A percentile compares a stretch with the other conserved stretches of the same genome.
These are phyloP conservation scores for Brotula barbata DNA, from an alignment of 2,797 vertebrate species.

Conservation along the genomic window DNA sequence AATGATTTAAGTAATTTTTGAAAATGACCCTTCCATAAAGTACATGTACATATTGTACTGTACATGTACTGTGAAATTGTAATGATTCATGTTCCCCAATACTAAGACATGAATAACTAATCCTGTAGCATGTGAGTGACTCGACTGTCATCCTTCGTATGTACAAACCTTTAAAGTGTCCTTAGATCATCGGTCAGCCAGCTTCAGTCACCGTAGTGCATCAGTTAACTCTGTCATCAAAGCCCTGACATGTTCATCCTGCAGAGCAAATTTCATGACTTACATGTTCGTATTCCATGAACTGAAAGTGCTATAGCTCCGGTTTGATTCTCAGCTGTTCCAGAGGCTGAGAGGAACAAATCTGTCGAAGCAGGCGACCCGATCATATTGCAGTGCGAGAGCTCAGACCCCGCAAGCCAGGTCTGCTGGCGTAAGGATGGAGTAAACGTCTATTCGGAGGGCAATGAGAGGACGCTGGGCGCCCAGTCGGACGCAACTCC, in stretches of 20 bases:
- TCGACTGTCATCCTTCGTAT: not conserved
- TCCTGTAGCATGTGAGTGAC: slow-evolving; percentile 6
- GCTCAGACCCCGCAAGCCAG: slow-evolving; percentile 73
- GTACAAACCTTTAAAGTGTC: not conserved
- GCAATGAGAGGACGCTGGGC: slow-evolving; percentile 73
- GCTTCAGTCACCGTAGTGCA: slow-evolving; percentile 10
- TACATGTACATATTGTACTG: not conserved
- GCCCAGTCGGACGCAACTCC: slow-evolving; percentile 73
- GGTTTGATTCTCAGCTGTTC: slow-evolving; percentile 81
- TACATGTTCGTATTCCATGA: slow-evolving; percentile 59
- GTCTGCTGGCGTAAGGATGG: slow-evolving; percentile 84
- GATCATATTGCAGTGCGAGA: slow-evolving; percentile 79
- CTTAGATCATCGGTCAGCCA: too few relatives aligned
- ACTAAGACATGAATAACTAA: too few relatives aligned
- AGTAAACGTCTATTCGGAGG: slow-evolving; percentile 81
- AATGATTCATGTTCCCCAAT: not conserved
- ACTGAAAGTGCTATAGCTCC: slow-evolving; percentile 77
- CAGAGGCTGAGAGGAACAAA: slow-evolving; percentile 77
- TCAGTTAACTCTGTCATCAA: not conserved
- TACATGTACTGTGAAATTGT: not conserved
- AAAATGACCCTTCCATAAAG: not conserved
- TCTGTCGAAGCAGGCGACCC: slow-evolving; percentile 77
- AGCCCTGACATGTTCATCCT: slow-evolving; percentile 7
- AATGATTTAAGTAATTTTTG: too few relatives aligned
- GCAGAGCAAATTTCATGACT: slow-evolving; percentile 24